phyloP scores from a whole-genome alignment of 2,888 invertebrate species.

The Quadroppia sp. region DNA sequence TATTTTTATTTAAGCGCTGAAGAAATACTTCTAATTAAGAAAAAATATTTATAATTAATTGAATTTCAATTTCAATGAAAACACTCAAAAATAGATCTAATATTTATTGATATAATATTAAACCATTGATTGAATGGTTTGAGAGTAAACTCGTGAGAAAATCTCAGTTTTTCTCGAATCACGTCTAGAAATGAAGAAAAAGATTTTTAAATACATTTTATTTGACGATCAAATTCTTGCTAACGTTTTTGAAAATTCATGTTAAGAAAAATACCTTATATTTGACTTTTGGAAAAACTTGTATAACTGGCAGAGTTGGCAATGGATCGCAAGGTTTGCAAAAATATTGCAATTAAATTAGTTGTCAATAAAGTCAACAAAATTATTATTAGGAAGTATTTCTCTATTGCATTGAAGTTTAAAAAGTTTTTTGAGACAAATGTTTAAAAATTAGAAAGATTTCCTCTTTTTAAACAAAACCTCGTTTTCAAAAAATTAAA shows the following conservation, averaged over 20 bases:
- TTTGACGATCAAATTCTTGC: conserved; percentile 22
- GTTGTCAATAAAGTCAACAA: conserved; percentile 5
- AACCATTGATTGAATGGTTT: conserved; percentile 8
- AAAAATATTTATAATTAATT: too few species aligned
- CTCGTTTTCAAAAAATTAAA: too few species aligned
- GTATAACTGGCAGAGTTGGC: background rate
- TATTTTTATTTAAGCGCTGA: too few species aligned
- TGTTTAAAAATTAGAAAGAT: too few species aligned
- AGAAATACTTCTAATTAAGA: too few species aligned
- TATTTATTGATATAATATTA: background rate
- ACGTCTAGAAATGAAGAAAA: background rate
- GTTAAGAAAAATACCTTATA: background rate
- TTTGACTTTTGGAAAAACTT: conserved; percentile 24
- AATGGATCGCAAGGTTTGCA: too few species aligned
- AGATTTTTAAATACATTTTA: background rate
- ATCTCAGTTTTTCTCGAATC: background rate
- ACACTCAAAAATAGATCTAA: background rate
- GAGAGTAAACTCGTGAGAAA: conserved; percentile 21
- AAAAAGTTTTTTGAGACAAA: too few species aligned
- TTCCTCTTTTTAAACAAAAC: too few species aligned
- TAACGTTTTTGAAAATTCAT: conserved; percentile 2
- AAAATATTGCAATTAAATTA: background rate
- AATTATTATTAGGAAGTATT: background rate
- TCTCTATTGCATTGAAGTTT: too few species aligned
- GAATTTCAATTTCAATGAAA: too few species aligned